A percentile compares a stretch with the other conserved stretches of the same genome.
phyloP scores from a whole-genome alignment of 2,797 vertebrate species.

The Acanthurus tractus region DNA sequence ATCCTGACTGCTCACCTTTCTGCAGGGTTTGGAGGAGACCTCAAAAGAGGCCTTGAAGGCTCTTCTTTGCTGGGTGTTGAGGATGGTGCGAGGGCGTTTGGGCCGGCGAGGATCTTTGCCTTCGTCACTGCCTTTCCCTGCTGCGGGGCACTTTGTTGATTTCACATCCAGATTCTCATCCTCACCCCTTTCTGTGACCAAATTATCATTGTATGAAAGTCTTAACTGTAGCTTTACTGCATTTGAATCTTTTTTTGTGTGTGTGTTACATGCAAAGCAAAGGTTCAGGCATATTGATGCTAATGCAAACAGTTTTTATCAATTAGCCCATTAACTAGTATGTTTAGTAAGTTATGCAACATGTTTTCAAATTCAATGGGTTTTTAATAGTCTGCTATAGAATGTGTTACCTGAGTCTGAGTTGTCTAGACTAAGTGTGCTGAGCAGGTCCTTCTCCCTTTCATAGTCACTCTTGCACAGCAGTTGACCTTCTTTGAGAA shows the following conservation, averaged over 20 bases:
- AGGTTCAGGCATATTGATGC: not conserved
- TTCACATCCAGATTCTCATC: constrained; percentile 87
- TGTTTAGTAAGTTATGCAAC: not conserved
- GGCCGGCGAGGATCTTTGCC: constrained; percentile 90
- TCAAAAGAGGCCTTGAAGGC: constrained; percentile 97
- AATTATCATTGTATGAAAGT: not conserved
- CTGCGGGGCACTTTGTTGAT: constrained; percentile 85
- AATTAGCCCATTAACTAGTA: not conserved
- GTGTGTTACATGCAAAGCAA: not conserved
- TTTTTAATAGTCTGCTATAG: not conserved
- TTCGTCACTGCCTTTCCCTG: constrained; percentile 86
- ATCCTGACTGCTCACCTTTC: constrained; percentile 86
- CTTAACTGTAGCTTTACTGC: not conserved
- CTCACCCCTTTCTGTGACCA: constrained; percentile 90
- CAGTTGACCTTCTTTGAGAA: constrained; percentile 94
- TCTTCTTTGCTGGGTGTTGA: constrained; percentile 93
- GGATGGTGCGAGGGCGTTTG: constrained; percentile 94
- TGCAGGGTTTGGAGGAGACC: constrained; percentile 95
- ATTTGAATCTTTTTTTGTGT: not conserved
- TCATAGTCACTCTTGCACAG: constrained; percentile 96
- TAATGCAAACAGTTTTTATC: not conserved
- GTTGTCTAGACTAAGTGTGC: constrained; percentile 91
- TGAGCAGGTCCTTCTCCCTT: constrained; percentile 91
- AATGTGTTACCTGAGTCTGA: constrained; percentile 90
- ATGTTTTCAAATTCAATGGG: not conserved